Percentiles rank a stretch among this genome's conserved stretches.
Evolutionary conservation across 2,113 vertebrate genomes (phyloP).

Genomic region (Amphiprion percula): DNA sequence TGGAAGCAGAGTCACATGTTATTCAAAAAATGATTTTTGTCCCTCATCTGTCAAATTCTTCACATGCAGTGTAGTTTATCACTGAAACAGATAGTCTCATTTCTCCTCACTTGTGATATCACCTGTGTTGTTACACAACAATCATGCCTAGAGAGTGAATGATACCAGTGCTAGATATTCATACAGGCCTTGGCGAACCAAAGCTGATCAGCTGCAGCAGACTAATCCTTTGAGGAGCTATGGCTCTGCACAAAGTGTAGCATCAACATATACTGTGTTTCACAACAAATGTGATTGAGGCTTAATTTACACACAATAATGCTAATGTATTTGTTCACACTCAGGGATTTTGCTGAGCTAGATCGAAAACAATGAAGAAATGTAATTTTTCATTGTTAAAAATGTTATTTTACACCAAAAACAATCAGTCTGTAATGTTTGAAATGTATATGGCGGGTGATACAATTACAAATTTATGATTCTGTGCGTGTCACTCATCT

Average conservation of each 20-base stretch:
- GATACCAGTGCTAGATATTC: neutral
- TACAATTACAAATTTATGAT: neutral
- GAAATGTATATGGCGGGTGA: neutral
- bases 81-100: neutral
- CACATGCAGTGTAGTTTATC: neutral
- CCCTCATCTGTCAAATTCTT: neutral
- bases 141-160: constrained; percentile 13
- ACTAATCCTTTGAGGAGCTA: constrained; percentile 61
- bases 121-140: neutral
- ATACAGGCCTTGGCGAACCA: constrained; percentile 18
- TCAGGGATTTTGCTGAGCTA: constrained; percentile 25
- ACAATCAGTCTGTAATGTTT: neutral
- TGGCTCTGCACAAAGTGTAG: constrained; percentile 48
- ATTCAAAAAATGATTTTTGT: neutral
- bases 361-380: neutral
- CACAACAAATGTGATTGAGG: constrained; percentile 66
- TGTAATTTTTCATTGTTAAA: constrained; percentile 5
- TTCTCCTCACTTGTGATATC: neutral
- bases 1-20: neutral
- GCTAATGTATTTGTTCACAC: constrained; percentile 19
- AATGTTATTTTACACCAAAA: neutral
- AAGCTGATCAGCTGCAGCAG: constrained; percentile 58
- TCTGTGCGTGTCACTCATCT: neutral
- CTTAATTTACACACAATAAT: constrained; percentile 54
- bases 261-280: constrained; percentile 57